Percentiles rank a stretch among this genome's conserved stretches.
These are phyloP conservation scores for Collichthys lucidus DNA, from an alignment of 2,113 vertebrate genomes.

Conservation along the genomic window DNA sequence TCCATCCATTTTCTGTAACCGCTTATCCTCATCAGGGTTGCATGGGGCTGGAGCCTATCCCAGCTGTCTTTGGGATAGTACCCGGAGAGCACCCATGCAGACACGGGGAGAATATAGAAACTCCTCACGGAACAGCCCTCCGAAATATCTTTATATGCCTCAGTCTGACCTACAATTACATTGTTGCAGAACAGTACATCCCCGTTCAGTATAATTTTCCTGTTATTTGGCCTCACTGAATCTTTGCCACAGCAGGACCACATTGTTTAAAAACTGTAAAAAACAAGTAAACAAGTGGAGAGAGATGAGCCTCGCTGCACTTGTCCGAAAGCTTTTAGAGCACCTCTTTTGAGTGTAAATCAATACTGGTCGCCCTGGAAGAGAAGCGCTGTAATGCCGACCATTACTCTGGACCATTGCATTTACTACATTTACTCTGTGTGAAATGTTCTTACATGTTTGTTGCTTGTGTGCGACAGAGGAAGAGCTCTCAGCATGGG, in stretches of 20 bases:
- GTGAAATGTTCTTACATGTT: not conserved
- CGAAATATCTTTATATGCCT: not conserved
- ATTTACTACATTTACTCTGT: conserved; percentile 34
- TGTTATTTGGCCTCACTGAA: not conserved
- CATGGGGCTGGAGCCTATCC: no score
- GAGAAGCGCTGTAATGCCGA: conserved; percentile 38
- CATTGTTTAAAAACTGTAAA: conserved; percentile 14
- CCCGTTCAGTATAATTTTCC: not conserved
- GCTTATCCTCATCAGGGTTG: no score
- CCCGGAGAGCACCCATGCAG: no score
- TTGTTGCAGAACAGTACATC: not conserved
- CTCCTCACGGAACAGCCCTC: no score
- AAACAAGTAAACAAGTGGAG: conserved; percentile 31
- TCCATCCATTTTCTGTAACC: no score
- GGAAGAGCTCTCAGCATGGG: conserved; percentile 9
- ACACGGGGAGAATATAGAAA: no score
- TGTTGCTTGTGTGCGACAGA: conserved; percentile 11
- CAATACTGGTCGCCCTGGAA: conserved; percentile 36
- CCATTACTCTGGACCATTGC: conserved; percentile 40
- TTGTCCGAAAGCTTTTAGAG: conserved; percentile 62
- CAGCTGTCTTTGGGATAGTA: no score
- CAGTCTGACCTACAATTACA: not conserved
- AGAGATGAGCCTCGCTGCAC: conserved; percentile 17
- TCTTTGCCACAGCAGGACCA: conserved; percentile 10
- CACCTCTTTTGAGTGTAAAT: conserved; percentile 49